Conservation (phyloP, 2,888 invertebrate genomes). For the Aleiodes testaceus region DNA sequence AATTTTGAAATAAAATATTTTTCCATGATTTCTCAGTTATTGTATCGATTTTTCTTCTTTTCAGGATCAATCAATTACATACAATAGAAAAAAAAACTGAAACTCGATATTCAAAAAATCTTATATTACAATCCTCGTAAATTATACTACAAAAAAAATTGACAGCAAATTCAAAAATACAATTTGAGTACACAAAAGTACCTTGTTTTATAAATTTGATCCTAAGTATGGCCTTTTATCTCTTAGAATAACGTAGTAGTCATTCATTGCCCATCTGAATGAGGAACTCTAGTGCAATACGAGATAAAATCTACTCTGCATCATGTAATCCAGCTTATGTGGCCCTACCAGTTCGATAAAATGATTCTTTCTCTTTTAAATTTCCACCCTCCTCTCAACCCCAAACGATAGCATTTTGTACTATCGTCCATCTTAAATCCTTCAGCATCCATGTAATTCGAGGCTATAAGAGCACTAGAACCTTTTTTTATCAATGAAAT, state of each 20-base stretch:
- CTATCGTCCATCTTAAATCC: constrained; percentile 57
- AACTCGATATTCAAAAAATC: background rate
- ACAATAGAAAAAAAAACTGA: background rate
- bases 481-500: constrained; percentile 52
- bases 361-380: constrained; percentile 16
- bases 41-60: background rate
- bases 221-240: constrained; percentile 32
- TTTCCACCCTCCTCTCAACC: constrained; percentile 49
- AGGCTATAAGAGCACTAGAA: constrained; percentile 49
- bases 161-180: background rate
- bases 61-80: background rate
- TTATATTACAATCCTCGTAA: background rate
- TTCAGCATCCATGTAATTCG: constrained; percentile 66
- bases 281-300: constrained; percentile 36
- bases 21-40: constrained; percentile 12
- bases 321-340: constrained; percentile 53
- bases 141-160: background rate
- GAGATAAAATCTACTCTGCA: constrained; percentile 42
- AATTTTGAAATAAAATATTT: constrained; percentile 28
- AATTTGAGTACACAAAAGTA: background rate
- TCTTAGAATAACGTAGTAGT: constrained; percentile 28
- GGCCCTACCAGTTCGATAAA: constrained; percentile 40
- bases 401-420: constrained; percentile 1
- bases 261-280: background rate
- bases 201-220: constrained; percentile 36